Evolutionary conservation across 2,797 vertebrate species (phyloP), one percentile per base, ranked within the genome.

Genomic region (Sebastes vulpes): DNA sequence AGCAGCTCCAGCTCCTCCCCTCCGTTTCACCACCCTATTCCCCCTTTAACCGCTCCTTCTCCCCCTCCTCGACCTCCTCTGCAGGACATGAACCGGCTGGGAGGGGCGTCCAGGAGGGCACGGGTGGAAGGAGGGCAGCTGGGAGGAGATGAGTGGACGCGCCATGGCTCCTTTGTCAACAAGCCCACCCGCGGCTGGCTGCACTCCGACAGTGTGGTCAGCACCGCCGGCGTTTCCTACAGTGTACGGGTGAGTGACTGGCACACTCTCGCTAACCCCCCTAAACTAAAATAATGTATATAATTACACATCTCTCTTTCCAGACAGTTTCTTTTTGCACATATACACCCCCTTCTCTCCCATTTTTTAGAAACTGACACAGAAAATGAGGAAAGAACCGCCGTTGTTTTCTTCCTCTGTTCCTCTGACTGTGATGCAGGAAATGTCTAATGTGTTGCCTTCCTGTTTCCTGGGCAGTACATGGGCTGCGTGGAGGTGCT

Each of bases 11-110:
- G 92, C 82, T 91, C 93, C 81, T 93, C 94, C 66, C 86, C 92
- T 35, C 89, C 90, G 0, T 65, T 83, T 20, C 81, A 68, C 81
- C 80, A 75, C 75, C 95, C 77, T 3, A 82, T 93, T 67, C 94
- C 88, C 93, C 88, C 95, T 90, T 70, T 97, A 96, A 96, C 83
- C 5, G 95, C 94, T 65, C 95, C 96, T 61, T 96, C 94, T 96
- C 96, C 97, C 93, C 96, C 95, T 97, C 86, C 80, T 84, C 96
- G 95, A 96, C 94, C 97, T 88, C 96, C 94, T 93, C 73, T 94
- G 91, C 98, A 99, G 98, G 98, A 99, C 94, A 99, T 99, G 98
- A 99, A 98, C 97, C 98, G 98, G 95, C 97, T 99, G 93, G 97
- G 97, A 89, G 98, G 97, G 88, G 97, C 96, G 89, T 95, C 95